Conservation (phyloP, 2,888 invertebrate species). For the Lapara coniferarum region DNA sequence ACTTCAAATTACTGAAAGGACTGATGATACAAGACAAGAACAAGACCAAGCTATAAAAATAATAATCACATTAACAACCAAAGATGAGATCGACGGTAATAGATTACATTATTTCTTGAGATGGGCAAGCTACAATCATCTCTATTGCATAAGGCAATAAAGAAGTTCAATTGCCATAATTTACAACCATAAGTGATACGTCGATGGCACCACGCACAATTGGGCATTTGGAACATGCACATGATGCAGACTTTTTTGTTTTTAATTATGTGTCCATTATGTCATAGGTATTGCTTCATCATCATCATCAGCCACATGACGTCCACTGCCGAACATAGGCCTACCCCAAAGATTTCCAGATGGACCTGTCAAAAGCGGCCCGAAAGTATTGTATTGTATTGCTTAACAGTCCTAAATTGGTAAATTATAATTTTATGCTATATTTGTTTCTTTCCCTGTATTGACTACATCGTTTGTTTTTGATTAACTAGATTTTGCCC, state of each 20-base stretch:
- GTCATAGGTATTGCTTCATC: background rate
- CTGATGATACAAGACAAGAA: background rate
- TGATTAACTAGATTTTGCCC: too few relatives aligned
- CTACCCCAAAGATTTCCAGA: too few relatives aligned
- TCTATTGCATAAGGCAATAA: conserved; percentile 3
- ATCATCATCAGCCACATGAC: too few relatives aligned
- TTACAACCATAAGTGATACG: conserved; percentile 14
- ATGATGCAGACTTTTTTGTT: background rate
- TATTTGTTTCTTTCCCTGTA: background rate
- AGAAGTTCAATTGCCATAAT: conserved; percentile 7
- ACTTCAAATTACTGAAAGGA: too few relatives aligned
- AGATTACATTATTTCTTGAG: background rate
- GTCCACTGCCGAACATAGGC: too few relatives aligned
- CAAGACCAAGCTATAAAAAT: background rate
- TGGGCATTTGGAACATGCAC: conserved; percentile 11
- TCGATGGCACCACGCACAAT: conserved; percentile 21
- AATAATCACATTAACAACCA: background rate
- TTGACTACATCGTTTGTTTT: too few relatives aligned
- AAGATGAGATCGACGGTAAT: background rate
- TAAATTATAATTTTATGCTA: background rate
- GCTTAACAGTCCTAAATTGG: background rate
- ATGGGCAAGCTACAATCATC: background rate
- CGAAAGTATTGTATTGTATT: conserved; percentile 3
- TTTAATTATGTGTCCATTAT: conserved; percentile 6
- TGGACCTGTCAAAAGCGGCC: too few relatives aligned